phyloP scores from a whole-genome alignment of 2,888 invertebrate species.

The Thera obeliscata region DNA sequence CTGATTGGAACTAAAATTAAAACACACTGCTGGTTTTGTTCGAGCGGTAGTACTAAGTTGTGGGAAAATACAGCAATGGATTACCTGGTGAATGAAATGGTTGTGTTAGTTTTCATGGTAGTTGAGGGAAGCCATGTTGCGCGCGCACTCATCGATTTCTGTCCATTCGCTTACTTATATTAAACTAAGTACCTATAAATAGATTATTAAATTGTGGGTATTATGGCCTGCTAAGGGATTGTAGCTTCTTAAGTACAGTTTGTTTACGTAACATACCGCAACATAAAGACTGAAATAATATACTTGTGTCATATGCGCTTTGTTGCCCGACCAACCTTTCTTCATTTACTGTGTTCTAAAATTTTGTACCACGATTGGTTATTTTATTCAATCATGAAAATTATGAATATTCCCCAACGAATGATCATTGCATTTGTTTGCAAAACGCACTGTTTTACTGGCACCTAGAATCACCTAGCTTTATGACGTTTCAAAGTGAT shows the following conservation, averaged over 20 bases:
- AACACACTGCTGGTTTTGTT: slow-evolving; percentile 39
- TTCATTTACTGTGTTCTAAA: no score
- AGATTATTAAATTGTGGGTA: slow-evolving; percentile 69
- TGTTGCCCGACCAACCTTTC: no score
- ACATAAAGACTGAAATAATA: background rate
- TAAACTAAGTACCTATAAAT: slow-evolving; percentile 56
- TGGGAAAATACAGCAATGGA: slow-evolving; percentile 45
- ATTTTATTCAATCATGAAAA: no score
- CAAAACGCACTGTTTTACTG: no score
- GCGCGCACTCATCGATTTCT: slow-evolving; percentile 78
- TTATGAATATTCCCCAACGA: no score
- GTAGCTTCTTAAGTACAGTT: slow-evolving; percentile 37
- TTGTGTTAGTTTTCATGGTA: slow-evolving; percentile 22
- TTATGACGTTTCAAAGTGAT: no score
- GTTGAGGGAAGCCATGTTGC: slow-evolving; percentile 69
- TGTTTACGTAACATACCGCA: slow-evolving; percentile 37
- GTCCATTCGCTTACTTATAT: slow-evolving; percentile 62
- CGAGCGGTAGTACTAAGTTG: background rate
- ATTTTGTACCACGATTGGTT: no score
- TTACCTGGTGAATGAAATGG: background rate
- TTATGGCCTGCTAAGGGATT: slow-evolving; percentile 51
- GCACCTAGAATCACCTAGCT: no score
- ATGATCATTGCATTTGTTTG: no score
- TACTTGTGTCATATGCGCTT: background rate
- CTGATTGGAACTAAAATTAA: slow-evolving; percentile 9